A percentile compares a stretch with the other conserved stretches of the same genome.
These are phyloP conservation scores for Adelges cooleyi DNA, from an alignment of 1,140 invertebrate species.

Conservation along the genomic window DNA sequence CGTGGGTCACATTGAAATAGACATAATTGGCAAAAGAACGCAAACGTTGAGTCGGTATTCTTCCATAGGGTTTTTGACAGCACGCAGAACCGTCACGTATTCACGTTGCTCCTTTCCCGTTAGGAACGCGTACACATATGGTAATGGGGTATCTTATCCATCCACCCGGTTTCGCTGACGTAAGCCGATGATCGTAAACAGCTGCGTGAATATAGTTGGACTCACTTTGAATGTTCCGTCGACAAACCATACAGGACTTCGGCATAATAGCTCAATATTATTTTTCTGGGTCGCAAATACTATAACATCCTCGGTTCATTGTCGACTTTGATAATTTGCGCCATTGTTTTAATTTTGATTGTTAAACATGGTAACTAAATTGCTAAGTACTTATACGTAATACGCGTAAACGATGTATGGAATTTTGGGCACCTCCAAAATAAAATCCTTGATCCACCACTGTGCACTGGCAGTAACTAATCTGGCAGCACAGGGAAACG, in stretches of 20 bases:
- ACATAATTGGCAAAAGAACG: neutral
- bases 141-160: neutral
- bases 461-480: too few relatives aligned
- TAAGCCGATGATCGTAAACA: neutral
- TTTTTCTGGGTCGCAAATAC: too few relatives aligned
- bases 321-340: too few relatives aligned
- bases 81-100: neutral
- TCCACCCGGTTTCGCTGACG: neutral
- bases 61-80: neutral
- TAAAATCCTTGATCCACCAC: too few relatives aligned
- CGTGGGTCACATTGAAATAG: too few relatives aligned
- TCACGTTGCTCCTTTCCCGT: neutral
- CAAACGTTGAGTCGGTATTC: neutral
- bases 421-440: too few relatives aligned
- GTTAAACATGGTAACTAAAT: too few relatives aligned
- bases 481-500: too few relatives aligned
- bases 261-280: neutral
- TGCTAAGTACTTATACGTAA: too few relatives aligned
- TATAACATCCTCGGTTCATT: too few relatives aligned
- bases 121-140: neutral
- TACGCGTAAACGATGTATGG: too few relatives aligned
- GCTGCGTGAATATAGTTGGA: slow-evolving; percentile 6
- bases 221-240: neutral
- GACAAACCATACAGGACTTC: neutral
- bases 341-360: too few relatives aligned